Evolutionary conservation across 53 echinoderm and acorn worm species (phyloP).

Genomic region (Antedon mediterranea): DNA sequence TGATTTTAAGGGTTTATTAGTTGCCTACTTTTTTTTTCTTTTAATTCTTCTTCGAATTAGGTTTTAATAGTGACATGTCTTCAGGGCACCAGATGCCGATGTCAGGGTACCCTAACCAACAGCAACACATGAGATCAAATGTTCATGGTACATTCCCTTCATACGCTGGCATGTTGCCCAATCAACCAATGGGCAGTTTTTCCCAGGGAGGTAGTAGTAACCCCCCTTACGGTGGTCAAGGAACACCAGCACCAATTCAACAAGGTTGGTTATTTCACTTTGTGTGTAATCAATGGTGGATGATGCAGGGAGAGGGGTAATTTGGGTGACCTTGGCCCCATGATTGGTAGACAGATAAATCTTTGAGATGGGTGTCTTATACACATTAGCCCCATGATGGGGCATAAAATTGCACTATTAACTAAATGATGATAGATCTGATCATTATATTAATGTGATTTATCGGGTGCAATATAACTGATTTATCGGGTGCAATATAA

Average conservation of each 20-base stretch:
- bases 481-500: too few relatives aligned
- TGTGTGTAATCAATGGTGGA: neutral
- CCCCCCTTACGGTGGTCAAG: neutral
- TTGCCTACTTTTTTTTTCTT: neutral
- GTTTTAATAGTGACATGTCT: neutral
- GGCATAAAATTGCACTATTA: too few relatives aligned
- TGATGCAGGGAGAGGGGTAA: too few relatives aligned
- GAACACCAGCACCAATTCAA: neutral
- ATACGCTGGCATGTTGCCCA: neutral
- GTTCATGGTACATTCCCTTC: neutral
- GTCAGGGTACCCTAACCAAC: neutral
- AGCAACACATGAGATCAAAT: neutral
- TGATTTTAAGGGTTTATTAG: too few relatives aligned
- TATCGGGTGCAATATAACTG: too few relatives aligned
- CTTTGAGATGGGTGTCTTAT: too few relatives aligned
- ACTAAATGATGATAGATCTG: too few relatives aligned
- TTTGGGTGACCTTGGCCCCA: too few relatives aligned
- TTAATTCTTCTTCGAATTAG: neutral
- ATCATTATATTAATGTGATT: too few relatives aligned
- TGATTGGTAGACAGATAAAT: too few relatives aligned
- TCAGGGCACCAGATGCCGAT: neutral
- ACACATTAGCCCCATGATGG: too few relatives aligned
- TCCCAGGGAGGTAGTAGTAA: neutral
- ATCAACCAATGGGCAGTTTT: neutral
- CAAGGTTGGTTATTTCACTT: neutral